Conservation (phyloP, 2,797 vertebrate species). For the Peromyscus attwateri region DNA sequence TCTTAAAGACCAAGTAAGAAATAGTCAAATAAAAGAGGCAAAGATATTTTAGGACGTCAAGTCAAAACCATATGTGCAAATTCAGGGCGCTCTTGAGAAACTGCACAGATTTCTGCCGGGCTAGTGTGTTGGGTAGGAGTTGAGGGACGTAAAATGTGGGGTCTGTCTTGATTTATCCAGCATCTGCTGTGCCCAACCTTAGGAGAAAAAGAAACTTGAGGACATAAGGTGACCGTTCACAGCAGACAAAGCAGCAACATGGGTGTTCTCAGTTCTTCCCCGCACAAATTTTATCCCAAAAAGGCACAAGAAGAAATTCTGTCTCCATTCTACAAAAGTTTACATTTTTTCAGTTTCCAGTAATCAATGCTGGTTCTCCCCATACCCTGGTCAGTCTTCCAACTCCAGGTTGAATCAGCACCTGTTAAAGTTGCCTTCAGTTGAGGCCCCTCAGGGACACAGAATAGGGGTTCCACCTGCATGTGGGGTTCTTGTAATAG, state of each 20-base stretch:
- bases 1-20: slow-evolving; percentile 33
- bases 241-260: slow-evolving; percentile 7
- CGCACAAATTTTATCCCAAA: background rate
- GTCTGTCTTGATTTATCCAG: slow-evolving; percentile 40
- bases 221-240: background rate
- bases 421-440: background rate
- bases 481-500: background rate
- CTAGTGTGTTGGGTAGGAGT: slow-evolving; percentile 16
- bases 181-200: slow-evolving; percentile 36
- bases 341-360: background rate
- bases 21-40: slow-evolving; percentile 45
- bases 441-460: background rate
- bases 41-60: slow-evolving; percentile 33
- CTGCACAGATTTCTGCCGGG: slow-evolving; percentile 15
- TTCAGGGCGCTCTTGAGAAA: slow-evolving; percentile 35
- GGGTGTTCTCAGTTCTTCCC: background rate
- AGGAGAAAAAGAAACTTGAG: background rate
- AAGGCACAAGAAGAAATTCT: background rate
- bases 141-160: background rate
- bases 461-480: rapidly evolving
- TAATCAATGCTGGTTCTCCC: background rate
- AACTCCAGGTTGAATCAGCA: background rate
- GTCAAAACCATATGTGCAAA: slow-evolving; percentile 38
- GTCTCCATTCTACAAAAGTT: background rate
- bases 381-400: background rate